Conservation (phyloP, 2,888 invertebrate species). For the Apoda limacodes region DNA sequence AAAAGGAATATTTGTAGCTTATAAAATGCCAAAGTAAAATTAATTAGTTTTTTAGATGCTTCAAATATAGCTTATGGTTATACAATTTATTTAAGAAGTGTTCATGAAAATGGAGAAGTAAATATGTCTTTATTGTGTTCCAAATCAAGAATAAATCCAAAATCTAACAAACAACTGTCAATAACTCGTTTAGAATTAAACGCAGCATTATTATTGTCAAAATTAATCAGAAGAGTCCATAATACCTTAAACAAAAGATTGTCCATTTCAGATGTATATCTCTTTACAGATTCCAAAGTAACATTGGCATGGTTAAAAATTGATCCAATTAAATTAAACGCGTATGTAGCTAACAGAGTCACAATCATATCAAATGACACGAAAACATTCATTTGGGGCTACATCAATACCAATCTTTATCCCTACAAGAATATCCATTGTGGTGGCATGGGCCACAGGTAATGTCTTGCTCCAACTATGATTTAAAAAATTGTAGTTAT, state of each 20-base stretch:
- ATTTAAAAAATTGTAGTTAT: neutral
- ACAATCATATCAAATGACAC: neutral
- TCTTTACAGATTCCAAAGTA: constrained; percentile 14
- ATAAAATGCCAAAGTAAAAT: too few relatives aligned
- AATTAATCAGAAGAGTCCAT: constrained; percentile 4
- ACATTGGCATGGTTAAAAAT: constrained; percentile 14
- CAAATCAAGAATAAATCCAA: constrained; percentile 17
- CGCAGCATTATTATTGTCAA: constrained; percentile 13
- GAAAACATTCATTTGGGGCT: neutral
- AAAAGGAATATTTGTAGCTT: too few relatives aligned
- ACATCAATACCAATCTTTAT: constrained; percentile 1
- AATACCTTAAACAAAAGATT: constrained; percentile 3
- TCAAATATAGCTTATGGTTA: too few relatives aligned
- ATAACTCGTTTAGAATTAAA: constrained; percentile 15
- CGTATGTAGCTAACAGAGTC: constrained; percentile 15
- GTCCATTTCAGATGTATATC: constrained; percentile 4
- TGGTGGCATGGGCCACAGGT: constrained; percentile 6
- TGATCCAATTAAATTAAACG: constrained; percentile 6
- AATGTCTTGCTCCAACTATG: neutral
- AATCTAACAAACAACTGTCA: constrained; percentile 4
- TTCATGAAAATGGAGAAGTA: too few relatives aligned
- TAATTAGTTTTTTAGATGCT: too few relatives aligned
- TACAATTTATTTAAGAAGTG: too few relatives aligned
- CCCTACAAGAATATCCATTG: constrained; percentile 1
- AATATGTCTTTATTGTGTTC: too few relatives aligned